Conservation (phyloP, 2,113 vertebrate species). For the Planiliza haematocheilus region DNA sequence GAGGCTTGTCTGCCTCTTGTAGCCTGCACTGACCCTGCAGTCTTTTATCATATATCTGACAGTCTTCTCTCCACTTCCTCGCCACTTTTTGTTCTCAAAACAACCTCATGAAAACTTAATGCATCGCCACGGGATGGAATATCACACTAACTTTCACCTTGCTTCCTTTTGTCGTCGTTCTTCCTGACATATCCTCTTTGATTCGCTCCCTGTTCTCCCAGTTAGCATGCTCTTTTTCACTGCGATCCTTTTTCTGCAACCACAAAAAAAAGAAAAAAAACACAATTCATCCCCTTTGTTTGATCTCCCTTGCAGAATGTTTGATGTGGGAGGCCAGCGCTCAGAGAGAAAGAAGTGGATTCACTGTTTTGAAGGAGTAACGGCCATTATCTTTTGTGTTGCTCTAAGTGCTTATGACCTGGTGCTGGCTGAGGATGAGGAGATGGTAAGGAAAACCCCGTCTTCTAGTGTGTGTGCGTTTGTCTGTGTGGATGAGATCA, state of each 20-base stretch:
- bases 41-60: constrained; percentile 32
- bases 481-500: constrained; percentile 6
- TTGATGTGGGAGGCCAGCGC: constrained; percentile 93
- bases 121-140: constrained; percentile 37
- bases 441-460: constrained; percentile 89
- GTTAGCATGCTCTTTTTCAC: constrained; percentile 16
- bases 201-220: neutral
- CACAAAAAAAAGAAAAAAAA: neutral
- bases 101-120: constrained; percentile 71
- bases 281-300: constrained; percentile 25
- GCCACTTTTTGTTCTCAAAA: constrained; percentile 20
- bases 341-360: constrained; percentile 97
- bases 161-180: neutral
- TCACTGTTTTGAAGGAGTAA: constrained; percentile 98
- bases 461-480: constrained; percentile 6
- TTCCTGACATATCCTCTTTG: constrained; percentile 20
- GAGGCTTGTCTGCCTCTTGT: neutral
- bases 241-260: neutral
- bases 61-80: constrained; percentile 18
- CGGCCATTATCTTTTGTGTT: constrained; percentile 98
- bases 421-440: constrained; percentile 97
- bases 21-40: constrained; percentile 8
- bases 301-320: constrained; percentile 87
- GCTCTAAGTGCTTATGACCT: constrained; percentile 97
- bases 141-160: constrained; percentile 31